Evolutionary conservation across 2,888 invertebrate species (phyloP).

Genomic region (Agonopterix arenella): DNA sequence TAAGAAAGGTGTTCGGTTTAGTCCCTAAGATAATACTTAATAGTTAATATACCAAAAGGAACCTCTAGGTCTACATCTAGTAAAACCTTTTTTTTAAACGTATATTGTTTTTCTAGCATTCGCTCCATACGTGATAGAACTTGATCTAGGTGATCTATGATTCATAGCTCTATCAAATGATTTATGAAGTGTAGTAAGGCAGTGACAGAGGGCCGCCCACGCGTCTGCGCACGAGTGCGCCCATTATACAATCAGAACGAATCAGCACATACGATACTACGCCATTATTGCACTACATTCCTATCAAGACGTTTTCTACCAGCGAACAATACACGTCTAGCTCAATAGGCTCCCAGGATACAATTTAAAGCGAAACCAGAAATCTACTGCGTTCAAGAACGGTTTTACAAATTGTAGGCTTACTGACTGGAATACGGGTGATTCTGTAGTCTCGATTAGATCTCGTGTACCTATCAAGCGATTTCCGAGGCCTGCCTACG

Average conservation of each 20-base stretch:
- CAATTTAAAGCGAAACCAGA: background rate
- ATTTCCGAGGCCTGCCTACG: constrained; percentile 28
- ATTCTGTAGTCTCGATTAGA: constrained; percentile 1
- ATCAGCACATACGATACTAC: constrained; percentile 53
- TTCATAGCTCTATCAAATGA: background rate
- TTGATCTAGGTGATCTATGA: constrained; percentile 25
- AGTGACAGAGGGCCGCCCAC: constrained; percentile 67
- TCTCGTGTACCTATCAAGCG: background rate
- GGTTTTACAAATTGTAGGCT: constrained; percentile 7
- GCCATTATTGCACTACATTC: constrained; percentile 22
- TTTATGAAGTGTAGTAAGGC: constrained; percentile 16
- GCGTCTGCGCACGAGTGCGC: constrained; percentile 55
- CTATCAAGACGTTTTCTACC: constrained; percentile 14
- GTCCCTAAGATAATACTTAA: too few species aligned
- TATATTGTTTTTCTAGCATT: too few species aligned
- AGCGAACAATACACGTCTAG: constrained; percentile 11
- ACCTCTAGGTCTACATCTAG: too few species aligned
- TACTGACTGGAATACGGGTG: background rate
- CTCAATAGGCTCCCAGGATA: background rate
- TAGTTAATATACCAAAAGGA: too few species aligned
- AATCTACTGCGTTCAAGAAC: background rate
- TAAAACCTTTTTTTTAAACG: too few species aligned
- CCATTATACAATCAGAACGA: constrained; percentile 72
- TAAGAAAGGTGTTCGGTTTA: too few species aligned
- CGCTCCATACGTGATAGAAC: background rate